A percentile compares a stretch with the other conserved stretches of the same genome.
These are phyloP conservation scores for Hippocampus mohnikei DNA, from an alignment of 2,113 vertebrate genomes.

Conservation along the genomic window DNA sequence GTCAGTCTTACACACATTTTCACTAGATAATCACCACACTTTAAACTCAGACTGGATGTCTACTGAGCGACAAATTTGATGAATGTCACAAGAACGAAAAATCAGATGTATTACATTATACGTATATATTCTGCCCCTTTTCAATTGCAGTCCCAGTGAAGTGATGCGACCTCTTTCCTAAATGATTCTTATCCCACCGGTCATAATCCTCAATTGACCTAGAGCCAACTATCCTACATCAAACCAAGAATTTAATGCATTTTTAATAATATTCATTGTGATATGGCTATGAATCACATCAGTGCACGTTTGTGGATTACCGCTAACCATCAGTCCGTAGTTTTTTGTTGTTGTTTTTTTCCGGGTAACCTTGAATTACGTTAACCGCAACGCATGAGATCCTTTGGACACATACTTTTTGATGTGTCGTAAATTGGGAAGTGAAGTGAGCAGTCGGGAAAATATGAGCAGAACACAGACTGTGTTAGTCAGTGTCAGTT, in stretches of 20 bases:
- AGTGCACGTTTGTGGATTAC: no score
- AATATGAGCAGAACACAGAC: neutral
- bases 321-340: no score
- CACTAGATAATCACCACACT: no score
- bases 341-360: no score
- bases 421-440: neutral
- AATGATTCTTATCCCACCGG: neutral
- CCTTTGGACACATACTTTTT: neutral
- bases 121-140: neutral
- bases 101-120: neutral
- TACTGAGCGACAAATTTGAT: neutral
- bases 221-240: neutral
- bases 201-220: neutral
- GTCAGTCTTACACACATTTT: no score
- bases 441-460: neutral
- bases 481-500: conserved; percentile 5
- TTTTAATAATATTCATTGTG: neutral
- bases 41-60: no score
- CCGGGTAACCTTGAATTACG: no score
- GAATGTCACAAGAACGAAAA: neutral
- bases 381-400: neutral
- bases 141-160: neutral
- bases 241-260: neutral
- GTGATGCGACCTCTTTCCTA: neutral
- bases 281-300: neutral